These are phyloP conservation scores for Sitophilus oryzae DNA, from an alignment of 1,140 invertebrate species.

Conservation along the genomic window DNA sequence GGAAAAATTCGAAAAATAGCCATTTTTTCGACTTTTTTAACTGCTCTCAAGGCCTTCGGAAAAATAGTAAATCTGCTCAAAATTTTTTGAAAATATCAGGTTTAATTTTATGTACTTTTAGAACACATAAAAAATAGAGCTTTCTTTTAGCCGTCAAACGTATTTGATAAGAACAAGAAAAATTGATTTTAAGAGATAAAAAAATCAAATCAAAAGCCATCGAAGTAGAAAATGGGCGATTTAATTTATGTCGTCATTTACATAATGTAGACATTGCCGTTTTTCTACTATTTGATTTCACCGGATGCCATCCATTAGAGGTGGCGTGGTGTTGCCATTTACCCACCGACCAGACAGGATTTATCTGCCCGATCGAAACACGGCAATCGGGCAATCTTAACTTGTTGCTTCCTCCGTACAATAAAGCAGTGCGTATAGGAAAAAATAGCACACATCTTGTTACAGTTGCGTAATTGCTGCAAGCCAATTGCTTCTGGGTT, in stretches of 20 bases:
- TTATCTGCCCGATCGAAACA: slow-evolving; percentile 20
- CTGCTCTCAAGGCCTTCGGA: too few species aligned
- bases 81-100: too few species aligned
- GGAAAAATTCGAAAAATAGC: too few species aligned
- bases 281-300: slow-evolving; percentile 20
- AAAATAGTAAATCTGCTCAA: too few species aligned
- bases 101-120: too few species aligned
- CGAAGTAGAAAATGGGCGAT: not conserved
- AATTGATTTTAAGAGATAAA: too few species aligned
- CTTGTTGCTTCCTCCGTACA: slow-evolving; percentile 11
- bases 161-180: too few species aligned
- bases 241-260: slow-evolving; percentile 6
- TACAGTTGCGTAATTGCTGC: not conserved
- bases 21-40: too few species aligned
- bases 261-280: slow-evolving; percentile 21
- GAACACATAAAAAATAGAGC: too few species aligned
- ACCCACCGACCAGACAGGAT: slow-evolving; percentile 10
- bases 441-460: not conserved
- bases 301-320: slow-evolving; percentile 21
- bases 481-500: not conserved
- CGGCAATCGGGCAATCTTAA: slow-evolving; percentile 6
- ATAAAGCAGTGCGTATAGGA: slow-evolving; percentile 1
- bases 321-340: slow-evolving; percentile 19
- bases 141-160: too few species aligned
- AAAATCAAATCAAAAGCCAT: too few species aligned